Evolutionary conservation across 2,797 vertebrate species (phyloP), one percentile per base, ranked within the genome.

Genomic region (Malurus splendens): DNA sequence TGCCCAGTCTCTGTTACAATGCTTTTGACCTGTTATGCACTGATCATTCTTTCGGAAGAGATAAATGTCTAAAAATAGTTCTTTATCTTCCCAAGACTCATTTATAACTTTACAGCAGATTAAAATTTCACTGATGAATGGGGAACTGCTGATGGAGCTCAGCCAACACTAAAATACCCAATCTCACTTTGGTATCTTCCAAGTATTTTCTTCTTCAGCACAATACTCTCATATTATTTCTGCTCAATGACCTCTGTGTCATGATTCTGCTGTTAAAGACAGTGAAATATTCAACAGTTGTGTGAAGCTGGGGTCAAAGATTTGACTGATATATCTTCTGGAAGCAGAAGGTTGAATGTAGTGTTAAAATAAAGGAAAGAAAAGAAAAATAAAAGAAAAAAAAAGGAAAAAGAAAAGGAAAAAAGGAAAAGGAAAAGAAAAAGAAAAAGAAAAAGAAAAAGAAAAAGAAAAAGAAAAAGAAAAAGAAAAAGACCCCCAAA

Each of bases 31-130:
- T 82, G 39, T 89, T 78, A 82, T 23, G 27, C 60, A 50, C 51
- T 57, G 86, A 84, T 87, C 52, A 93, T 91, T 90, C 67, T 71
- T 94, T 93, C 75, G 89, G 72, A 91, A 94, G 67, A 85, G 82
- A 93, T 93, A 94, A 93, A 89, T 54, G 61, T 82, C 83, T 93
- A 92, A 94, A 95, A 93, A 83, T 82, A 90, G 50, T 32, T 56
- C 84, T 96, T 93, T 92, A 86, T 91, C 90, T 85, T 82, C 50
- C 18, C 22, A 81, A 68, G 62, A 66, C 30, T 87, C 64, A 93
- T 94, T 95, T 94, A 81, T 93, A 92, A 90, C 80, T 89, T 89
- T 93, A 41, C 67, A 90, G 39, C 25, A 87, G 82, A 93, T 90
- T 89, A 87, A 83, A 89, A 90, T 89, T 93, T 95, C 36, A 70